Evolutionary conservation across 2,888 invertebrate species (phyloP).

Genomic region (Erebia palarica): DNA sequence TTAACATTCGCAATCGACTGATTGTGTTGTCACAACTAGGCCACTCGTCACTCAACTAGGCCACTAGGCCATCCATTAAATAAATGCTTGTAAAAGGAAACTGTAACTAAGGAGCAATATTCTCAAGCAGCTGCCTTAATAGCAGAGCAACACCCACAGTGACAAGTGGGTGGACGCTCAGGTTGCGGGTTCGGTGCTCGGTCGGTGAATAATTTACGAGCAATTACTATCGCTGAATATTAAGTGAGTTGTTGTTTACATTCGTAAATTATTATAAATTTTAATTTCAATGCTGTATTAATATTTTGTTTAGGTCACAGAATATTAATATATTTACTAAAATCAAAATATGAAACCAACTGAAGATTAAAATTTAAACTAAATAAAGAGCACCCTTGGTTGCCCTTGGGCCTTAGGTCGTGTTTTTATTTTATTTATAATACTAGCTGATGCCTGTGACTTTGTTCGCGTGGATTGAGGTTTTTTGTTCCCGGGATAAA

Average conservation of each 20-base stretch:
- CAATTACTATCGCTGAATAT: conserved; percentile 25
- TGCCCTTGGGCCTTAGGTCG: too few species aligned
- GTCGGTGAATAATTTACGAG: conserved; percentile 26
- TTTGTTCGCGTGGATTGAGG: too few species aligned
- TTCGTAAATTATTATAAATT: conserved; percentile 14
- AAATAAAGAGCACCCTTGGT: too few species aligned
- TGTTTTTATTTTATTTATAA: too few species aligned
- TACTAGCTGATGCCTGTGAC: too few species aligned
- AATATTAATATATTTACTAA: not conserved
- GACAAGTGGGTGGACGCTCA: conserved; percentile 28
- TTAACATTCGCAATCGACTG: too few species aligned
- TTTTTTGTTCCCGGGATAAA: too few species aligned
- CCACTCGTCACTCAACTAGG: too few species aligned
- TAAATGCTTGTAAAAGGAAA: not conserved
- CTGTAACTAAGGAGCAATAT: not conserved
- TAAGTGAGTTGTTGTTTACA: conserved; percentile 20
- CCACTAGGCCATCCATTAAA: too few species aligned
- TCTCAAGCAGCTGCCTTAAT: conserved; percentile 20
- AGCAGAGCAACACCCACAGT: conserved; percentile 27
- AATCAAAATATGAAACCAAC: too few species aligned
- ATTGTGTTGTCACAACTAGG: too few species aligned
- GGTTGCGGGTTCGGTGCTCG: conserved; percentile 24
- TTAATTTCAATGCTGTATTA: not conserved
- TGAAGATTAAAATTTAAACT: too few species aligned
- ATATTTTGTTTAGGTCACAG: not conserved